Conservation (phyloP, 2,113 vertebrate genomes). For the Hydrochoerus hydrochaeris region DNA sequence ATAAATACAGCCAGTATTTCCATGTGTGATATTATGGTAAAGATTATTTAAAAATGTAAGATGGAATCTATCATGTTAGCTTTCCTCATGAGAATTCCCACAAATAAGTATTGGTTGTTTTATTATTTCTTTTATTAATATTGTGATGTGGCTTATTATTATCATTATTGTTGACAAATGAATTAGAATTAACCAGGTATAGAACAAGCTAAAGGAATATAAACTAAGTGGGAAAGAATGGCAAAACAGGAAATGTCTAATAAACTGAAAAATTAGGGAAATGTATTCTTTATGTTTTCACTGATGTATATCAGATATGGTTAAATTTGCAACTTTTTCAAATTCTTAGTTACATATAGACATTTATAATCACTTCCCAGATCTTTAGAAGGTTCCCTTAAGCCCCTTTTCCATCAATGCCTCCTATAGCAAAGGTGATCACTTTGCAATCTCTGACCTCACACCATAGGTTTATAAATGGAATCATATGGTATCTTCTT, state of each 20-base stretch:
- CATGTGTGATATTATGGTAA: not conserved
- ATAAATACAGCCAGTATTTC: not conserved
- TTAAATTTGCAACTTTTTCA: not conserved
- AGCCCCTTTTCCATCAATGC: not conserved
- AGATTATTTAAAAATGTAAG: not conserved
- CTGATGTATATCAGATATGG: not conserved
- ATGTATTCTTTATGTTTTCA: not conserved
- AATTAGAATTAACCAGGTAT: conserved; percentile 21
- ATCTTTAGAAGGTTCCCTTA: not conserved
- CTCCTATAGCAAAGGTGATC: not conserved
- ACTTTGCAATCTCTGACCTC: not conserved
- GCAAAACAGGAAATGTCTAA: not conserved
- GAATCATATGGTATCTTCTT: not conserved
- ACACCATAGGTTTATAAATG: not conserved
- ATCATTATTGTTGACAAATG: not conserved
- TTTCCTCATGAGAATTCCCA: not conserved
- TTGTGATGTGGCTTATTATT: not conserved
- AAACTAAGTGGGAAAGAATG: not conserved
- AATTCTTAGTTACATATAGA: not conserved
- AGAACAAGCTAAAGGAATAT: not conserved
- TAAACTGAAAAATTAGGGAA: conserved; percentile 12
- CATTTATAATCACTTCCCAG: not conserved
- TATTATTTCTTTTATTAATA: conserved; percentile 34
- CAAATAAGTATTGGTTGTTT: not conserved
- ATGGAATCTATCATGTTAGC: not conserved